Conservation (phyloP, 2,113 vertebrate genomes). For the Struthio camelus region DNA sequence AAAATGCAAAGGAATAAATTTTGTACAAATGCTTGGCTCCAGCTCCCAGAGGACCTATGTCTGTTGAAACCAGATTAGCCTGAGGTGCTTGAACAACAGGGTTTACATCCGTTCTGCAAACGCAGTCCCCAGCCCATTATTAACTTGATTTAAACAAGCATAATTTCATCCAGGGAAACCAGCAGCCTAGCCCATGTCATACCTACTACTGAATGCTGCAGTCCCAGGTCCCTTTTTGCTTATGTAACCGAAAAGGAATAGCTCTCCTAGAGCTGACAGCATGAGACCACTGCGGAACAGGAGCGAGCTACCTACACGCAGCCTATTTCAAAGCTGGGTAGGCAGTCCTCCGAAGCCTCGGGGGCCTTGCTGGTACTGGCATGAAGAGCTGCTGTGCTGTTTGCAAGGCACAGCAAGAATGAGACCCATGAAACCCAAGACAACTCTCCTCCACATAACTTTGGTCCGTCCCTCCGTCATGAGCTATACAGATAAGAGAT, state of each 20-base stretch:
- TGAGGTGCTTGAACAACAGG: background rate
- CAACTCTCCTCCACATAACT: background rate
- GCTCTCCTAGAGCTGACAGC: background rate
- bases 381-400: background rate
- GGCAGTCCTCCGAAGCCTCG: background rate
- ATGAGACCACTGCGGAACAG: background rate
- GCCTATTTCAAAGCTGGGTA: background rate
- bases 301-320: background rate
- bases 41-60: background rate
- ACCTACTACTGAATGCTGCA: background rate
- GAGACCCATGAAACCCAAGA: background rate
- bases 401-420: background rate
- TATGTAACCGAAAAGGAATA: background rate
- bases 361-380: accelerated
- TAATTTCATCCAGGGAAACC: background rate
- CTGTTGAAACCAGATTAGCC: background rate
- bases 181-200: background rate
- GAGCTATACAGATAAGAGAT: background rate
- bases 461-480: background rate
- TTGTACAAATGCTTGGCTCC: background rate
- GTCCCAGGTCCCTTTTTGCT: background rate
- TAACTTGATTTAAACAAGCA: background rate
- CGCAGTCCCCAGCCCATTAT: background rate
- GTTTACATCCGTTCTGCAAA: background rate
- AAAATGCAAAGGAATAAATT: background rate